Percentiles rank a stretch among this genome's conserved stretches.
Evolutionary conservation across 23 tunicate species (phyloP).

Genomic region (Phallusia fumigata): DNA sequence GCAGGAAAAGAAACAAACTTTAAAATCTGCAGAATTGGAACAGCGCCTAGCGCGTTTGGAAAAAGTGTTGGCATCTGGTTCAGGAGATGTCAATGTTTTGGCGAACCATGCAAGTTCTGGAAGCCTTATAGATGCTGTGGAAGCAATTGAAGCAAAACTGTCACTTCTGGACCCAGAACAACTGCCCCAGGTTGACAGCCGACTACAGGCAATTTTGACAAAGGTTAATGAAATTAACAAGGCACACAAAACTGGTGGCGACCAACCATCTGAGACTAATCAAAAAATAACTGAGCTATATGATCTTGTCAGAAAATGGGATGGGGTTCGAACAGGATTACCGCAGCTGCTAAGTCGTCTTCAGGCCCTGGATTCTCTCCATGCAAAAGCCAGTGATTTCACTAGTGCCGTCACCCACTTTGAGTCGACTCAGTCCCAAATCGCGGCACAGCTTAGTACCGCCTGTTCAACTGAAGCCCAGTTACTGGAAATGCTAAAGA

Average conservation of each 20-base stretch:
- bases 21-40: conserved; percentile 46
- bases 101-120: conserved; percentile 28
- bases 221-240: conserved; percentile 93
- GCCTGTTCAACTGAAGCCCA: conserved; percentile 41
- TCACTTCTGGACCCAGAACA: conserved; percentile 80
- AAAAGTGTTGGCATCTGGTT: conserved; percentile 43
- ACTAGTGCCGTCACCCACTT: conserved; percentile 47
- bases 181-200: conserved; percentile 75
- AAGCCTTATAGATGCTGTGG: conserved; percentile 48
- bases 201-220: conserved; percentile 74
- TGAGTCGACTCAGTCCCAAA: conserved; percentile 65
- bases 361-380: conserved; percentile 47
- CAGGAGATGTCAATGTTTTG: conserved; percentile 31
- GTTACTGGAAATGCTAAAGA: conserved; percentile 43
- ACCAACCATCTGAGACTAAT: conserved; percentile 46
- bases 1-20: conserved; percentile 23
- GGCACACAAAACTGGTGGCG: conserved; percentile 46
- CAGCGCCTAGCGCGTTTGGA: conserved; percentile 68
- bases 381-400: conserved; percentile 64
- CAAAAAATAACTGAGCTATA: conserved; percentile 59
- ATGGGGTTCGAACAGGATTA: conserved; percentile 51
- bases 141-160: conserved; percentile 54
- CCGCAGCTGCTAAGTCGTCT: conserved; percentile 59
- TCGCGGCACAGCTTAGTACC: conserved; percentile 39
- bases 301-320: conserved; percentile 69